Base-by-base conservation (phyloP, 2,113 vertebrate genomes). In the Phyllopteryx taeniolatus region DNA sequence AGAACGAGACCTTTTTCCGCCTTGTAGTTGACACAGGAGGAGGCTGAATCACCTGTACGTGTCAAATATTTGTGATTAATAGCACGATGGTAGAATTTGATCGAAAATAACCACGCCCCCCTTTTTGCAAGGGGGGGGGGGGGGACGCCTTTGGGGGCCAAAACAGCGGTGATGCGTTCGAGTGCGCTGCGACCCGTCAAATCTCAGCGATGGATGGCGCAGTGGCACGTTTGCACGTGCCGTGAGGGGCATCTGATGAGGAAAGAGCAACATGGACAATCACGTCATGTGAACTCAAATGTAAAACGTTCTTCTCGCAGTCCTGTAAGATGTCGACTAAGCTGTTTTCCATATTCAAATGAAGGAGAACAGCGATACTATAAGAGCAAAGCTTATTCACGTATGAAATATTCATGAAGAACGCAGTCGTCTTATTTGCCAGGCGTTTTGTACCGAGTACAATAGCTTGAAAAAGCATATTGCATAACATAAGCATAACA, bases 21-120 rank as follows among this genome's bases (percentile, higher is more conserved):
- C 80, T 42, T 1, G 67, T 68, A 2, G 11, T 44, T 74, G 68
- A 73, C 60, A 73, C 63, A 64, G 71, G n/a, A 68, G 74, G 80
- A 82, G 78, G 77, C 78, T 72, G 69, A 84, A 80, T 72, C 81
- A 81, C 72, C 61, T 76, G 73, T 67, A 76, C 73, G 62, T 78
- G 78, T 85, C 71, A 82, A 42, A 83, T 73, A 76, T 72, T 74
- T 82, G 77, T 86, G 83, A 87, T 89, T 75, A 85, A 85, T 86
- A 62, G 39, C 83, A 39, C 31, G 9, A 42, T 70, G 79, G 73
- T 54, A 49, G 33, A 7, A 46, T 74, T 79, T 76, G 69, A 79
- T 77, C 68, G 72, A 63, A 74, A 79, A 77, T 85, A 72, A 64
- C 84, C 72, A 42, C 76, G 44, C 76, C 59, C 68, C 46, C 42